Evolutionary conservation across 2,797 vertebrate genomes (phyloP), one percentile per base, ranked within the genome.

Genomic region (Esox lucius): DNA sequence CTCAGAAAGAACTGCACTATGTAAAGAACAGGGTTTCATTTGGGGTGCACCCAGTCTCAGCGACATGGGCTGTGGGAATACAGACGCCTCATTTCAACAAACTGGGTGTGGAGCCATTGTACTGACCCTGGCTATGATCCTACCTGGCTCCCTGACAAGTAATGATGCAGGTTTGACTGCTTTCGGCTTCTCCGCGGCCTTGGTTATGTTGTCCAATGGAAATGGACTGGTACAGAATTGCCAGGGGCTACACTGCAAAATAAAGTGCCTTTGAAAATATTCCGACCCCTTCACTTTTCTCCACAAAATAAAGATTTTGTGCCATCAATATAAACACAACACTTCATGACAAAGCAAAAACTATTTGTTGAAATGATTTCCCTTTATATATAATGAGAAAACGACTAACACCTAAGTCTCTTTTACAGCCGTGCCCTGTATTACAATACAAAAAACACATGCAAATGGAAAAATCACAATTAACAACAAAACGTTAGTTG

Each of bases 81-180:
- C 62, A 71, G 39, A 8, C 19, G 42, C 56, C 49, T 80, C 71
- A 73, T 89, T 83, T 82, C 84, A 88, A 70, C 78, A 73, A 4
- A 64, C 51, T 77, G 51, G 68, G 64, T 28, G 71, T 70, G 80
- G 70, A 80, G 84, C 88, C 84, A 87, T 75, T 46, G 75, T 65
- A 26, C 68, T 75, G 74, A 87, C 81, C 85, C 70, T 22, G 68
- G 69, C 73, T 70, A 66, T 76, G 84, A 87, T 72, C 78, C 75
- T 78, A 74, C 33, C 48, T 49, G 56, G 73, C 82, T 61, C 65
- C 68, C 80, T 61, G 75, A 53, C 64, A 26, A 85, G 85, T 86
- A 81, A 89, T 82, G 76, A 89, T 71, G 53, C 51, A 62, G 69
- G 74, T 64, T 64, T 26, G 64, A 75, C 79, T 77, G 65, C 22